Evolutionary conservation across 2,797 vertebrate species (phyloP).

Genomic region (Anabas testudineus): DNA sequence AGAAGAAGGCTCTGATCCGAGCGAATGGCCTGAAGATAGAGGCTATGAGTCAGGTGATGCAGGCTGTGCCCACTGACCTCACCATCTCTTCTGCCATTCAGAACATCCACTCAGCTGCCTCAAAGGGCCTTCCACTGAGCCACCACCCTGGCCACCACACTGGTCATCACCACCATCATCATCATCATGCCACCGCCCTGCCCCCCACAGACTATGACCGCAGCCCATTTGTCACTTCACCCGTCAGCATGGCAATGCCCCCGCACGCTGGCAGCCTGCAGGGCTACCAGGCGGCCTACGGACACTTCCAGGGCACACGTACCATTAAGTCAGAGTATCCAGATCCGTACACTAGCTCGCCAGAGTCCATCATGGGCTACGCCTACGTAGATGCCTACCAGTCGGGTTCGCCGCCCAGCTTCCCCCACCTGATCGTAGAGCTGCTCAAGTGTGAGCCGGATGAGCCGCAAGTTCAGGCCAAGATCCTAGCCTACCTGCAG

Average conservation of each 20-base stretch:
- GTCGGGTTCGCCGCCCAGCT: slow-evolving; percentile 92
- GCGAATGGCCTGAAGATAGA: slow-evolving; percentile 98
- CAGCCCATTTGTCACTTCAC: slow-evolving; percentile 97
- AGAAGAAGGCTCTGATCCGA: slow-evolving; percentile 98
- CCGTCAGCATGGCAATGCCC: slow-evolving; percentile 98
- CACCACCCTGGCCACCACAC: slow-evolving; percentile 88
- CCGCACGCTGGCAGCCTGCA: slow-evolving; percentile 93
- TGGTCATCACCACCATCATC: slow-evolving; percentile 85
- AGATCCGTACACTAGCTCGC: slow-evolving; percentile 96
- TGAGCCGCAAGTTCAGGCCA: slow-evolving; percentile 96
- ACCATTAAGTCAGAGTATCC: slow-evolving; percentile 99
- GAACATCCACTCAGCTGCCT: slow-evolving; percentile 94
- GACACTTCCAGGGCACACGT: slow-evolving; percentile 93
- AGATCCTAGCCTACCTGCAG: slow-evolving; percentile 95
- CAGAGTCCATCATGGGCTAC: slow-evolving; percentile 98
- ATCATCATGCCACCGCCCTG: slow-evolving; percentile 91
- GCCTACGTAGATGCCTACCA: slow-evolving; percentile 94
- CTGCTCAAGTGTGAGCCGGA: slow-evolving; percentile 98
- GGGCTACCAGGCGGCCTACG: slow-evolving; percentile 93
- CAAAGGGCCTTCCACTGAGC: slow-evolving; percentile 96
- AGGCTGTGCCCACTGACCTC: slow-evolving; percentile 96
- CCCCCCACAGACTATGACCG: slow-evolving; percentile 97
- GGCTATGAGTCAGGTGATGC: slow-evolving; percentile 98
- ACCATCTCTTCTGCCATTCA: slow-evolving; percentile 97
- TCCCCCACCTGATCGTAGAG: slow-evolving; percentile 96